phyloP scores from a whole-genome alignment of 2,888 invertebrate species.

The Andrena flavipes region DNA sequence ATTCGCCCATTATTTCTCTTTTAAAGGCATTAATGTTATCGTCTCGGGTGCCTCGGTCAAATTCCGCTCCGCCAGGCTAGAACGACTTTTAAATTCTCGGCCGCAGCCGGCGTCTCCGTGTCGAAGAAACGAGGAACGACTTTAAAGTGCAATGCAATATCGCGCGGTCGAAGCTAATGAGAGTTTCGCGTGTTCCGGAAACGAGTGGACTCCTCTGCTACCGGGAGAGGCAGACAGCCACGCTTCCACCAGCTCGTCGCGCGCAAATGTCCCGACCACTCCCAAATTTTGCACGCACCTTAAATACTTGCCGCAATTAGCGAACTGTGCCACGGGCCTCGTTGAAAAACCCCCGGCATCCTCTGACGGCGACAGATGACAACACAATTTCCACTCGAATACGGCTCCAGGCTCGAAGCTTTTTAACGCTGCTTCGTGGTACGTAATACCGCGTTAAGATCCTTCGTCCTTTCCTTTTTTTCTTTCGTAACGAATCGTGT shows the following conservation, averaged over 20 bases:
- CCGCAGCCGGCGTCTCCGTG: constrained; percentile 44
- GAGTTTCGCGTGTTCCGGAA: constrained; percentile 81
- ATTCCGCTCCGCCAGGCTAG: constrained; percentile 12
- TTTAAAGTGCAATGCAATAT: constrained; percentile 65
- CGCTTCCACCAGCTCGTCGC: constrained; percentile 54
- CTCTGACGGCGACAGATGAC: constrained; percentile 8
- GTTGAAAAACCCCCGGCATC: constrained; percentile 32
- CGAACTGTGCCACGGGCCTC: constrained; percentile 67
- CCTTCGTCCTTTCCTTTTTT: not conserved
- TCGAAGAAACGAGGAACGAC: constrained; percentile 49
- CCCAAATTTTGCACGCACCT: constrained; percentile 77
- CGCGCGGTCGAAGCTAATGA: constrained; percentile 78
- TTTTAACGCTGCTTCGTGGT: not conserved
- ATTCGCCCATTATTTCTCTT: not conserved
- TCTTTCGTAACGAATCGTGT: not conserved
- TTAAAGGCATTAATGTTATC: constrained; percentile 23
- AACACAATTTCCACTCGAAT: not conserved
- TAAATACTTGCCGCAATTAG: constrained; percentile 68
- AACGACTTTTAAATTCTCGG: constrained; percentile 9
- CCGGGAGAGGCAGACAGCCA: constrained; percentile 54
- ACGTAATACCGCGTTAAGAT: not conserved
- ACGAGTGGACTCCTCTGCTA: constrained; percentile 71
- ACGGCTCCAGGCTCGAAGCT: not conserved
- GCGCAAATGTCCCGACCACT: constrained; percentile 71
- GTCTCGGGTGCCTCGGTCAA: constrained; percentile 12